These are phyloP conservation scores for Homarus americanus DNA, from an alignment of 1,140 invertebrate genomes.

Conservation along the genomic window DNA sequence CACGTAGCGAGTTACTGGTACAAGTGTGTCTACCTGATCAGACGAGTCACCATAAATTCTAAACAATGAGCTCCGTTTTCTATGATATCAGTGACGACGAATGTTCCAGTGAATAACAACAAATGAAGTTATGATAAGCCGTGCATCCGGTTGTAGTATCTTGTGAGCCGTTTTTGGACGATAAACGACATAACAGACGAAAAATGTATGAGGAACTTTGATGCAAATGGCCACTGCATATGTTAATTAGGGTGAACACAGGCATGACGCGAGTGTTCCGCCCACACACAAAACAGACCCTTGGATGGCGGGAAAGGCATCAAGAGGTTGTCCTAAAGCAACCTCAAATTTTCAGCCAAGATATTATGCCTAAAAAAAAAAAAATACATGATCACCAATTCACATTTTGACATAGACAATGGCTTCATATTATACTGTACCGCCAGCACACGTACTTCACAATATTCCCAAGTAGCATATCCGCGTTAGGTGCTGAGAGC, in stretches of 20 bases:
- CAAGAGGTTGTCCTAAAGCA: slow-evolving; percentile 7
- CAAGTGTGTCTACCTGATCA: neutral
- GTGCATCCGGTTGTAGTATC: neutral
- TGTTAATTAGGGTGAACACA: slow-evolving; percentile 51
- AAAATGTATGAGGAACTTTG: slow-evolving; percentile 40
- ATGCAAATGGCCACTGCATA: slow-evolving; percentile 42
- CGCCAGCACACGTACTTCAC: slow-evolving; percentile 1
- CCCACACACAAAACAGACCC: slow-evolving; percentile 29
- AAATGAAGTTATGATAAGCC: neutral
- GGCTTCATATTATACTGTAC: too few species aligned
- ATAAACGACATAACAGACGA: slow-evolving; percentile 37
- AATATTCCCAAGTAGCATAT: slow-evolving; percentile 5
- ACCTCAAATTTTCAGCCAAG: slow-evolving; percentile 34
- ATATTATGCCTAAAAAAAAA: neutral
- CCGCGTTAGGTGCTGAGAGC: too few species aligned
- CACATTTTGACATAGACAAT: too few species aligned
- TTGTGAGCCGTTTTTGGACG: neutral
- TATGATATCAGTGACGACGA: neutral
- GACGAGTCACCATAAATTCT: neutral
- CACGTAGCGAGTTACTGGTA: neutral
- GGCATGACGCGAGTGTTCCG: slow-evolving; percentile 5
- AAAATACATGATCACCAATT: too few species aligned
- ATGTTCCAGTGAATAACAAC: neutral
- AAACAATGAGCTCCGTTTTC: neutral
- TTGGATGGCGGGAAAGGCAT: slow-evolving; percentile 10